Evolutionary conservation across 2,797 vertebrate species (phyloP).

Genomic region (Hippocampus kuda): DNA sequence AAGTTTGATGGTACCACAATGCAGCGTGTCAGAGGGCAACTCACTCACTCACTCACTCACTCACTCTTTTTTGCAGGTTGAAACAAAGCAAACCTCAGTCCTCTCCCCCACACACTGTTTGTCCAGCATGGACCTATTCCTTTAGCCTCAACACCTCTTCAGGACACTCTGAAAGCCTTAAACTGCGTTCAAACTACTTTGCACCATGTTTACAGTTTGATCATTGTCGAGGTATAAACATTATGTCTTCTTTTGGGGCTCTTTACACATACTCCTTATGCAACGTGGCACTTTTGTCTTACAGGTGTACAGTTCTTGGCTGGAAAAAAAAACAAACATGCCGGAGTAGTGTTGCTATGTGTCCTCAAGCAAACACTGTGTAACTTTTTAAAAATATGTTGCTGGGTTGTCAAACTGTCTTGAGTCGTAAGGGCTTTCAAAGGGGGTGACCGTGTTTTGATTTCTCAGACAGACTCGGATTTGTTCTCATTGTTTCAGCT

Average conservation of each 20-base stretch:
- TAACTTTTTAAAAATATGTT: conserved; percentile 53
- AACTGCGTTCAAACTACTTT: conserved; percentile 67
- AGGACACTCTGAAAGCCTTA: conserved; percentile 75
- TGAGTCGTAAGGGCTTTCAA: conserved; percentile 63
- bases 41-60: not conserved
- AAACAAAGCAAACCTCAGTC: conserved; percentile 23
- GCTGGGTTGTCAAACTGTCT: conserved; percentile 56
- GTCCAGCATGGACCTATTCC: conserved; percentile 49
- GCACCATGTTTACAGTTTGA: conserved; percentile 68
- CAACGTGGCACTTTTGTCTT: conserved; percentile 73
- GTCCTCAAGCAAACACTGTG: conserved; percentile 63
- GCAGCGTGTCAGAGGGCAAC: not conserved
- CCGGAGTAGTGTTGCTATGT: conserved; percentile 61
- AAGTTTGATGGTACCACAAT: not conserved
- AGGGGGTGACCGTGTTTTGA: conserved; percentile 35
- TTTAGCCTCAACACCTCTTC: conserved; percentile 67
- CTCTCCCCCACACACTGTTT: conserved; percentile 32
- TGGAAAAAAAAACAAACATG: conserved; percentile 17
- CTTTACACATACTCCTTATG: conserved; percentile 65
- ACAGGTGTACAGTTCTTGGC: conserved; percentile 53
- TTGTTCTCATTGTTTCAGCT: conserved; percentile 18
- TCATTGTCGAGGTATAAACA: conserved; percentile 53
- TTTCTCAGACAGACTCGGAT: not conserved
- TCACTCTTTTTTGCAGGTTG: not conserved
- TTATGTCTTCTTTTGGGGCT: conserved; percentile 19